phyloP scores from a whole-genome alignment of 2,888 invertebrate species.

The Athetis lepigone region DNA sequence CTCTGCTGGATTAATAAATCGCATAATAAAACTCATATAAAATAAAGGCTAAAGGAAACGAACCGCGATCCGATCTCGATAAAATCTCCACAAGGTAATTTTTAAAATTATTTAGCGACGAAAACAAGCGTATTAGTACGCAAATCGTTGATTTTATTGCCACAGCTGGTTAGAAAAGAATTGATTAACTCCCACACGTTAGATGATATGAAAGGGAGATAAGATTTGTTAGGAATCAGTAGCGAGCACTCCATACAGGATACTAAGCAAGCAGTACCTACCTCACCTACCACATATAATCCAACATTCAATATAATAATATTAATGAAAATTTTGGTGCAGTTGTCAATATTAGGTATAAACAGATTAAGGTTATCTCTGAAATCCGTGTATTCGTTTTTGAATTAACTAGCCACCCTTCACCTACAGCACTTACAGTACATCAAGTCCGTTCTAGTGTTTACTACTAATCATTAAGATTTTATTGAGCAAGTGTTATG shows the following conservation, averaged over 20 bases:
- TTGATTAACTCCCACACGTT: slow-evolving; percentile 72
- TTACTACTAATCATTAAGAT: slow-evolving; percentile 16
- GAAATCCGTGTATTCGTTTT: too few species aligned
- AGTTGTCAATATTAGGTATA: too few species aligned
- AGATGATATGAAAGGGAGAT: slow-evolving; percentile 63
- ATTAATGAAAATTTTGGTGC: too few species aligned
- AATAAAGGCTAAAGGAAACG: slow-evolving; percentile 73
- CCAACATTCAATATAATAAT: too few species aligned
- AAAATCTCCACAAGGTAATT: slow-evolving; percentile 74
- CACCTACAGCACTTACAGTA: slow-evolving; percentile 21
- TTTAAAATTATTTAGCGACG: slow-evolving; percentile 75
- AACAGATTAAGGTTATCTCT: too few species aligned
- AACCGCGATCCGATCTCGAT: slow-evolving; percentile 76
- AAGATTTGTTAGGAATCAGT: slow-evolving; percentile 62
- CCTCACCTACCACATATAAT: too few species aligned
- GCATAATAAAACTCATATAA: slow-evolving; percentile 78
- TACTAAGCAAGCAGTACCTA: too few species aligned
- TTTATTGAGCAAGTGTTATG: slow-evolving; percentile 25
- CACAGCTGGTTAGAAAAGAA: slow-evolving; percentile 67
- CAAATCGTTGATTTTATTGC: slow-evolving; percentile 76
- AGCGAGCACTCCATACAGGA: too few species aligned
- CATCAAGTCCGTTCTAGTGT: slow-evolving; percentile 22
- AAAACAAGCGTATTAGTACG: slow-evolving; percentile 77
- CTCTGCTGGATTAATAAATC: slow-evolving; percentile 74
- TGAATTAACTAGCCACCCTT: too few species aligned